These are phyloP conservation scores for Torymus tubicola DNA, from an alignment of 2,888 invertebrate genomes.

Conservation along the genomic window DNA sequence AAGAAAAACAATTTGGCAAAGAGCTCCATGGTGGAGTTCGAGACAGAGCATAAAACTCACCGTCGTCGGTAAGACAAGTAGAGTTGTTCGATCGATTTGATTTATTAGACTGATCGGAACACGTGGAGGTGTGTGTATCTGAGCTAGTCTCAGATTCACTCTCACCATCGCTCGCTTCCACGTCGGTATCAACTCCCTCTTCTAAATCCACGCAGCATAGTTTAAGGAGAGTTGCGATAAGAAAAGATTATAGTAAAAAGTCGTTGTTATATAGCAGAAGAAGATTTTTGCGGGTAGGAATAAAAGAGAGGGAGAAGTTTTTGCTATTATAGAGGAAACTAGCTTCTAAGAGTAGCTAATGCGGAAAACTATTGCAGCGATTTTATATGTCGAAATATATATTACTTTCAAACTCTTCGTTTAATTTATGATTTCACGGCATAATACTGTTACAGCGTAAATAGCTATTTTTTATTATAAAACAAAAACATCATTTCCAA, in stretches of 20 bases:
- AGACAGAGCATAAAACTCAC: conserved; percentile 72
- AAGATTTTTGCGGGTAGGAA: background rate
- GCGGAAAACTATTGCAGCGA: background rate
- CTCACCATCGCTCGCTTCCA: conserved; percentile 77
- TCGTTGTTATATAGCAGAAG: conserved; percentile 42
- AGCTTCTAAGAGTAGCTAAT: background rate
- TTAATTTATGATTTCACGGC: too few relatives aligned
- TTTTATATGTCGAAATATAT: background rate
- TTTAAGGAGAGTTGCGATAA: conserved; percentile 62
- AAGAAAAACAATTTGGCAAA: conserved; percentile 49
- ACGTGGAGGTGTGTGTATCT: conserved; percentile 75
- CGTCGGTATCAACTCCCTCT: conserved; percentile 77
- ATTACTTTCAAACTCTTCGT: too few relatives aligned
- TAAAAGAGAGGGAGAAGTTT: conserved; percentile 1
- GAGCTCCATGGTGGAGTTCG: conserved; percentile 43
- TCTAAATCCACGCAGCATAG: conserved; percentile 76
- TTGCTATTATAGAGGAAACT: conserved; percentile 4
- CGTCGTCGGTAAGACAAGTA: conserved; percentile 76
- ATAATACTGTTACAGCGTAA: too few relatives aligned
- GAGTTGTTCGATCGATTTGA: conserved; percentile 74
- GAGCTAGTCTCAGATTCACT: conserved; percentile 78
- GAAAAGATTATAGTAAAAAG: conserved; percentile 59
- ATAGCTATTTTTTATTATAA: too few relatives aligned
- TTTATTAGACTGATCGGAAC: conserved; percentile 74
- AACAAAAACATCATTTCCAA: background rate